phyloP scores from a whole-genome alignment of 2,888 invertebrate genomes.

The Polyploca ridens region DNA sequence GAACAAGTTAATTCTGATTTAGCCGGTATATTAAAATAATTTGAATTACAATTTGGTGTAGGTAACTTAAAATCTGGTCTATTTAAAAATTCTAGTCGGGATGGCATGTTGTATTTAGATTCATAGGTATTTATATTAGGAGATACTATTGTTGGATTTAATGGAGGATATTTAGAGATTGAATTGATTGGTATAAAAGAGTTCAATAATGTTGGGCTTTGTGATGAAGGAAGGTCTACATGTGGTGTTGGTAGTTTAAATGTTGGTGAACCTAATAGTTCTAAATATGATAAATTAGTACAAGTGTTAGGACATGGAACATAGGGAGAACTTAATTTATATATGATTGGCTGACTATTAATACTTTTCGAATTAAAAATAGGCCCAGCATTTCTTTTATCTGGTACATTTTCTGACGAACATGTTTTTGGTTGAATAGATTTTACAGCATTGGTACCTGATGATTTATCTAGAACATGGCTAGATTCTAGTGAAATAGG shows the following conservation, averaged over 20 bases:
- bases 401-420: background rate
- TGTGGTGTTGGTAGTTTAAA: background rate
- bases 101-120: background rate
- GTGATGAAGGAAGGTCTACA: background rate
- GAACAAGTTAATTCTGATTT: background rate
- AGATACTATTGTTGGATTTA: background rate
- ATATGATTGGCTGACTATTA: background rate
- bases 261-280: background rate
- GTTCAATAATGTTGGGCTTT: background rate
- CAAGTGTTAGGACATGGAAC: too few relatives aligned
- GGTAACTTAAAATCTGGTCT: background rate
- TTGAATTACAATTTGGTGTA: background rate
- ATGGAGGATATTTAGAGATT: background rate
- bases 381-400: background rate
- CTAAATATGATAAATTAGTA: background rate
- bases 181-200: background rate
- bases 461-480: background rate
- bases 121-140: background rate
- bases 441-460: background rate
- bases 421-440: too few relatives aligned
- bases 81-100: background rate
- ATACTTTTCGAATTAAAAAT: background rate
- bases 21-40: background rate
- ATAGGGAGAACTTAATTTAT: background rate
- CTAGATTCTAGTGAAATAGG: too few relatives aligned